Evolutionary conservation across 2,888 invertebrate genomes (phyloP).

Genomic region (Protodeltote pygarga): DNA sequence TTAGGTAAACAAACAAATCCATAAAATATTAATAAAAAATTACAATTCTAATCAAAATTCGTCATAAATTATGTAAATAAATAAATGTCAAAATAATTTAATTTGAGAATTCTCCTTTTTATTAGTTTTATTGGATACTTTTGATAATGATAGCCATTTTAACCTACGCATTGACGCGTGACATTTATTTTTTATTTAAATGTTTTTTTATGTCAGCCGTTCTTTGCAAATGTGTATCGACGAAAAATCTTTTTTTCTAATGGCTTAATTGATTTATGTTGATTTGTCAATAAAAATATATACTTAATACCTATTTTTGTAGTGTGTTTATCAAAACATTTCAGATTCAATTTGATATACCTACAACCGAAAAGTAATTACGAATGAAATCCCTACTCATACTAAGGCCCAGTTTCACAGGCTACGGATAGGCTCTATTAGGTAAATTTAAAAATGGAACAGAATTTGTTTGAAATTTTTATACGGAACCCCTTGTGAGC

Average conservation of each 20-base stretch:
- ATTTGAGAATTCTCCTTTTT: slow-evolving; percentile 4
- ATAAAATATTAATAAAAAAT: background rate
- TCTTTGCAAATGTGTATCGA: slow-evolving; percentile 24
- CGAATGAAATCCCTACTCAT: too few species aligned
- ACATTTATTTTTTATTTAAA: slow-evolving; percentile 24
- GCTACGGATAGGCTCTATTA: too few species aligned
- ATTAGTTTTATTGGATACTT: slow-evolving; percentile 6
- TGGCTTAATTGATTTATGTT: slow-evolving; percentile 9
- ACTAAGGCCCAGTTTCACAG: too few species aligned
- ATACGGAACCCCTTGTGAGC: too few species aligned
- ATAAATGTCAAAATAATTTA: slow-evolving; percentile 7
- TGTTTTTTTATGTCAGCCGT: slow-evolving; percentile 12
- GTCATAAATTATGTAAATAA: slow-evolving; percentile 1
- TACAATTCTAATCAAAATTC: background rate
- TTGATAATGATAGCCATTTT: slow-evolving; percentile 8
- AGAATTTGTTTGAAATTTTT: too few species aligned
- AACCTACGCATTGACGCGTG: slow-evolving; percentile 39
- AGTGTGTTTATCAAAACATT: too few species aligned
- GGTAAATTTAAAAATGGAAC: too few species aligned
- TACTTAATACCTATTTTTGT: too few species aligned
- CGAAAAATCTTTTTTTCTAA: slow-evolving; percentile 4
- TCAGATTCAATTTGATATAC: too few species aligned
- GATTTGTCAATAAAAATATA: background rate
- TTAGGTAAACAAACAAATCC: too few species aligned
- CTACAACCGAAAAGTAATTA: too few species aligned